Percentiles rank a stretch among this genome's conserved stretches.
Conservation (phyloP, 2,888 invertebrate species). For the Trissoscelio sp. region DNA sequence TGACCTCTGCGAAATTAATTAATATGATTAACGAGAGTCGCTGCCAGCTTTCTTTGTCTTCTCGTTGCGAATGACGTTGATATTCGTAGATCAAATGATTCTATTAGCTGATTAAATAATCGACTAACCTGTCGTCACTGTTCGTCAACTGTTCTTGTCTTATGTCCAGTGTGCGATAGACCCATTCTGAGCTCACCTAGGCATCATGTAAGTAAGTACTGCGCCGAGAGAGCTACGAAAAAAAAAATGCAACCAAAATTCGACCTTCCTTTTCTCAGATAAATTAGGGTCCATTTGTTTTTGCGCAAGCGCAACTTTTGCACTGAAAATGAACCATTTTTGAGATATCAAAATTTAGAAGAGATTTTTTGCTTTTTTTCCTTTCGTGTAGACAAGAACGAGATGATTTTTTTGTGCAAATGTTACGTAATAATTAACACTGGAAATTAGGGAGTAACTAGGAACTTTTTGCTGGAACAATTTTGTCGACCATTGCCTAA, state of each 20-base stretch:
- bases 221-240: constrained; percentile 10
- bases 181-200: constrained; percentile 81
- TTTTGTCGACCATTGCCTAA: constrained; percentile 16
- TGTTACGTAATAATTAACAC: background rate
- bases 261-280: no score
- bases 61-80: constrained; percentile 49
- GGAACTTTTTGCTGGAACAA: constrained; percentile 22
- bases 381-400: no score
- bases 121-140: constrained; percentile 68
- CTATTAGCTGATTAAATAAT: constrained; percentile 66
- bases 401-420: background rate
- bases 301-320: no score
- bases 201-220: constrained; percentile 79
- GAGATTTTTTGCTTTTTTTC: no score
- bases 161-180: constrained; percentile 82
- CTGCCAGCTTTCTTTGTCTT: constrained; percentile 59
- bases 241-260: no score
- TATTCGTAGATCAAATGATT: constrained; percentile 55
- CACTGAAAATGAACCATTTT: no score
- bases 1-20: constrained; percentile 65
- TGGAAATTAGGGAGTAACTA: background rate
- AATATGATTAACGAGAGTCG: constrained; percentile 62
- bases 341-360: no score
- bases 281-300: no score
- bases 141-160: constrained; percentile 69